phyloP scores from a whole-genome alignment of 2,888 invertebrate genomes.

The Noctua janthe region DNA sequence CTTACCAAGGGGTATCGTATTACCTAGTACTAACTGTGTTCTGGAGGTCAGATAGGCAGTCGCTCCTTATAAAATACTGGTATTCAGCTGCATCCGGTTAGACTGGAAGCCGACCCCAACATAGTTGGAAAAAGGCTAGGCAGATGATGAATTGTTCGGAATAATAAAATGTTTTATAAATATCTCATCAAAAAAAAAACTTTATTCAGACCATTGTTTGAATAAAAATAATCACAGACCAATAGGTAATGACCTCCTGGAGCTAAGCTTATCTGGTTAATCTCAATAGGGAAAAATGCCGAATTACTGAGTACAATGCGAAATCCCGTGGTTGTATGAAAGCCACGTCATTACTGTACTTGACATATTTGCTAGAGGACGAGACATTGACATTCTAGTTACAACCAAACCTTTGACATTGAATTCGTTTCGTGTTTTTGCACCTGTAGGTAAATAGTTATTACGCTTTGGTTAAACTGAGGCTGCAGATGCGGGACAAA shows the following conservation, averaged over 20 bases:
- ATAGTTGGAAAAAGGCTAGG: too few relatives aligned
- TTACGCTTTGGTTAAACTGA: background rate
- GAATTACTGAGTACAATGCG: constrained; percentile 41
- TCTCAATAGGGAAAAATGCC: constrained; percentile 58
- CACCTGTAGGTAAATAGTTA: background rate
- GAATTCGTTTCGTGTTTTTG: constrained; percentile 37
- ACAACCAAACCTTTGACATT: constrained; percentile 41
- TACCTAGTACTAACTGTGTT: too few relatives aligned
- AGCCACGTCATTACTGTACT: constrained; percentile 50
- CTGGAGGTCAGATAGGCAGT: too few relatives aligned
- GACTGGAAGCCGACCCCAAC: too few relatives aligned
- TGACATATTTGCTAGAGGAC: constrained; percentile 65
- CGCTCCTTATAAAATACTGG: too few relatives aligned
- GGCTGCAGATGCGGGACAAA: background rate
- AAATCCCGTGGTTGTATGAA: constrained; percentile 47
- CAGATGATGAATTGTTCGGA: background rate
- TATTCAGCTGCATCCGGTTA: too few relatives aligned
- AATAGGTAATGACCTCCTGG: constrained; percentile 17
- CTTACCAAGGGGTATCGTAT: too few relatives aligned
- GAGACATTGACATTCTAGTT: constrained; percentile 54
- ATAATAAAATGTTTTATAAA: background rate
- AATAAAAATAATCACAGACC: constrained; percentile 23
- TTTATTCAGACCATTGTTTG: background rate
- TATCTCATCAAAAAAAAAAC: background rate
- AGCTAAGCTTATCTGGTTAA: constrained; percentile 16